Evolutionary conservation across 2,888 invertebrate genomes (phyloP).

Genomic region (Cremastinae sp.): DNA sequence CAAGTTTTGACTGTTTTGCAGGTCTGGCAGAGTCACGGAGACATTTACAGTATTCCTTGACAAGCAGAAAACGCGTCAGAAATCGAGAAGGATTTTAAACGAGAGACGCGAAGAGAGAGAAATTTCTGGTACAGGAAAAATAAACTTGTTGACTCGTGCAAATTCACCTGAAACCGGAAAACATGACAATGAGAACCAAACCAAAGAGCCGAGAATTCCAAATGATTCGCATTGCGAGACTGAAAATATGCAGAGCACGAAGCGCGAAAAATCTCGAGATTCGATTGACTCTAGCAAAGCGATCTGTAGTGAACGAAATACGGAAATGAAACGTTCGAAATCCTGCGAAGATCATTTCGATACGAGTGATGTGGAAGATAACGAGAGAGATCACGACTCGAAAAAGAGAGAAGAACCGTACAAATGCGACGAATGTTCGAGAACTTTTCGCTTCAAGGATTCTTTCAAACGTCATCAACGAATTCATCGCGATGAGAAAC

Average conservation of each 20-base stretch:
- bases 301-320: slow-evolving; percentile 8
- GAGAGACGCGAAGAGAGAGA: slow-evolving; percentile 19
- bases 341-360: slow-evolving; percentile 33
- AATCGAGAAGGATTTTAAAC: slow-evolving; percentile 46
- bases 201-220: not conserved
- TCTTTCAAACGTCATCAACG: slow-evolving; percentile 81
- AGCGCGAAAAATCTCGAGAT: not conserved
- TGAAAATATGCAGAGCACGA: not conserved
- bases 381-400: slow-evolving; percentile 40
- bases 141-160: not conserved
- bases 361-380: slow-evolving; percentile 28
- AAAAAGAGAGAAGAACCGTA: slow-evolving; percentile 68
- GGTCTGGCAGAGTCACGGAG: slow-evolving; percentile 73
- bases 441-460: slow-evolving; percentile 81
- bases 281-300: not conserved
- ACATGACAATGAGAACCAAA: not conserved
- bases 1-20: slow-evolving; percentile 77
- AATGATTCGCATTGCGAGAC: not conserved
- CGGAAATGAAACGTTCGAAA: slow-evolving; percentile 50
- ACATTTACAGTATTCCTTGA: slow-evolving; percentile 73
- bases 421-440: slow-evolving; percentile 81
- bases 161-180: not conserved
- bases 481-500: slow-evolving; percentile 77
- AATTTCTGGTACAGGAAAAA: slow-evolving; percentile 7
- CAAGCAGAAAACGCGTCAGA: slow-evolving; percentile 71